Conservation (phyloP, 1,140 invertebrate species). For the Matsumurasca onukii region DNA sequence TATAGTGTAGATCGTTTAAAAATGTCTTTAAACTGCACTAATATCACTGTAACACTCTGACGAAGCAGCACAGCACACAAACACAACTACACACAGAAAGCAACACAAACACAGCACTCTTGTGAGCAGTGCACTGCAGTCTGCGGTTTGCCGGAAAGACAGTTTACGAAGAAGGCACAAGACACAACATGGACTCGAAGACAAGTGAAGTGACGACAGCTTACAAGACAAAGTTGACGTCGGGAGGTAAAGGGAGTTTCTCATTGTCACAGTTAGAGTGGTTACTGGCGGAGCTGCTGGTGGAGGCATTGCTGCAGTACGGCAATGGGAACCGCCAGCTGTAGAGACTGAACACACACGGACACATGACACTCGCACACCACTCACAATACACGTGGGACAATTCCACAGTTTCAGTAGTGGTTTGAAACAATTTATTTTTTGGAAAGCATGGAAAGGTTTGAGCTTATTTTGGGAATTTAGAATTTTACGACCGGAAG, state of each 20-base stretch:
- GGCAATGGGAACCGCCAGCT: conserved; percentile 91
- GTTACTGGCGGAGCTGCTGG: conserved; percentile 58
- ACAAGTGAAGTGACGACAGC: conserved; percentile 37
- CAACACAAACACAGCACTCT: conserved; percentile 30
- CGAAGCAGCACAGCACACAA: conserved; percentile 34
- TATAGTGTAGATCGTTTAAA: too few species aligned
- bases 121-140: not conserved
- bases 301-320: conserved; percentile 73
- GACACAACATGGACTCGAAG: not conserved
- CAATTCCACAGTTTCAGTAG: too few species aligned
- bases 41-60: too few species aligned
- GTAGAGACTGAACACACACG: conserved; percentile 75
- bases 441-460: too few species aligned
- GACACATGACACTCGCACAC: conserved; percentile 32
- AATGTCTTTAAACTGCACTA: too few species aligned
- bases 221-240: conserved; percentile 68
- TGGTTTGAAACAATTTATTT: too few species aligned
- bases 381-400: not conserved
- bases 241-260: conserved; percentile 65
- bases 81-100: conserved; percentile 40
- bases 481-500: too few species aligned
- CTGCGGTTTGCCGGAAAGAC: not conserved
- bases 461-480: too few species aligned
- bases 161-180: conserved; percentile 17
- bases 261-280: conserved; percentile 71